A percentile compares a stretch with the other conserved stretches of the same genome.
Evolutionary conservation across 2,113 vertebrate species (phyloP).

Genomic region (Ochotona princeps): DNA sequence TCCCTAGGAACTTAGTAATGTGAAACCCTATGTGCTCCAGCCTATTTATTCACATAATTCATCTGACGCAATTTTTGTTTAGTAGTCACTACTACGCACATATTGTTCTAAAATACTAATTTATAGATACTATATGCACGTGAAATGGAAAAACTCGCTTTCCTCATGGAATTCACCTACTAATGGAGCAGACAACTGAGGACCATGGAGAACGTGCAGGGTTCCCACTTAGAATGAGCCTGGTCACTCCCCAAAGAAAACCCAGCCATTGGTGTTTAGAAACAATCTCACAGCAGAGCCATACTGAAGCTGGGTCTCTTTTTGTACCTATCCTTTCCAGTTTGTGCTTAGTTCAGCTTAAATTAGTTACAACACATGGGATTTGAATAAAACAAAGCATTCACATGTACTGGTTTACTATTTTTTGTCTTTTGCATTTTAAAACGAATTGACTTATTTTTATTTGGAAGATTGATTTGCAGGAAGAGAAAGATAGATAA

Average conservation of each 20-base stretch:
- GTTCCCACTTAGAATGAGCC: neutral
- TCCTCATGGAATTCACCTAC: neutral
- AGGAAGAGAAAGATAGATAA: too few relatives aligned
- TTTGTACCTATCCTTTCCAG: neutral
- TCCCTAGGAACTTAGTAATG: neutral
- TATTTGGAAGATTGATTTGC: too few relatives aligned
- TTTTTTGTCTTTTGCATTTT: neutral
- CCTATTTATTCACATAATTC: neutral
- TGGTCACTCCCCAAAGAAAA: neutral
- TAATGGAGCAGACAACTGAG: neutral
- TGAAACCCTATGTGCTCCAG: accelerated
- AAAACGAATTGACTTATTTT: too few relatives aligned
- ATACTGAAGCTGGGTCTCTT: neutral
- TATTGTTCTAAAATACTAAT: neutral
- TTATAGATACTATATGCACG: neutral
- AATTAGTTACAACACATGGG: too few relatives aligned
- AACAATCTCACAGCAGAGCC: neutral
- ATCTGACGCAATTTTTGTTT: too few relatives aligned
- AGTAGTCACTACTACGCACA: neutral
- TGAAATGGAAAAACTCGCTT: neutral
- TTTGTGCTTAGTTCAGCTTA: neutral
- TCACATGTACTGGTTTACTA: too few relatives aligned
- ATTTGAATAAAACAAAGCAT: too few relatives aligned
- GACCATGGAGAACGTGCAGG: accelerated
- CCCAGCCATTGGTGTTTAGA: neutral